Conservation (phyloP, 2,797 vertebrate species). For the Malurus splendens region DNA sequence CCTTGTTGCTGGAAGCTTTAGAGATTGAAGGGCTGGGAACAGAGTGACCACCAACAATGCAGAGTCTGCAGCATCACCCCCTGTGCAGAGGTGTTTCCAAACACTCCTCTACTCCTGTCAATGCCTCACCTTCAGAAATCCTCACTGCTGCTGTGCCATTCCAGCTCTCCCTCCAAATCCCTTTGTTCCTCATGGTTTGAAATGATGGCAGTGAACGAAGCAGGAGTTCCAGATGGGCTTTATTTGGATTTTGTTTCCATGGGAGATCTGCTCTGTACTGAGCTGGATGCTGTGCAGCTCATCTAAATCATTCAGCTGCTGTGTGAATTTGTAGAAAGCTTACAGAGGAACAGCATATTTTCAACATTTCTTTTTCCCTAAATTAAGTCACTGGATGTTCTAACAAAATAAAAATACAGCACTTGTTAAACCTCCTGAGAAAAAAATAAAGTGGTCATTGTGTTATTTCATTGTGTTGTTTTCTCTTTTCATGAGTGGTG, state of each 20-base stretch:
- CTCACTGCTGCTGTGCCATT: background rate
- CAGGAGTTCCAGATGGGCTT: background rate
- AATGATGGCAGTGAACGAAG: background rate
- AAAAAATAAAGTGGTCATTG: background rate
- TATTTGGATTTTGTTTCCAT: background rate
- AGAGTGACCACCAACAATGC: fast-evolving
- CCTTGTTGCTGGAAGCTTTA: background rate
- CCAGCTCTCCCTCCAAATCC: background rate
- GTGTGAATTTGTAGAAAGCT: background rate
- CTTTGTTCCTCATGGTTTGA: background rate
- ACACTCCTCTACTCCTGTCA: background rate
- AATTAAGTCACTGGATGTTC: background rate
- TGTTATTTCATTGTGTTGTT: background rate
- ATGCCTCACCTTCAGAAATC: background rate
- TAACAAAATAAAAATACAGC: background rate
- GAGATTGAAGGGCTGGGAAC: fast-evolving
- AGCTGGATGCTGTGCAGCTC: background rate
- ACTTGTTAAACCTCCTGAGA: background rate
- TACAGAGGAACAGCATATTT: background rate
- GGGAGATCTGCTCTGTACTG: background rate
- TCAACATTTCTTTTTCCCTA: background rate
- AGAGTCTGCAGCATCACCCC: fast-evolving
- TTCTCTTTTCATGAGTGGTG: background rate
- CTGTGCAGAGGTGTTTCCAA: background rate
- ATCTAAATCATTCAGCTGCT: background rate